phyloP scores from a whole-genome alignment of 2,797 vertebrate species.

The Masticophis lateralis region DNA sequence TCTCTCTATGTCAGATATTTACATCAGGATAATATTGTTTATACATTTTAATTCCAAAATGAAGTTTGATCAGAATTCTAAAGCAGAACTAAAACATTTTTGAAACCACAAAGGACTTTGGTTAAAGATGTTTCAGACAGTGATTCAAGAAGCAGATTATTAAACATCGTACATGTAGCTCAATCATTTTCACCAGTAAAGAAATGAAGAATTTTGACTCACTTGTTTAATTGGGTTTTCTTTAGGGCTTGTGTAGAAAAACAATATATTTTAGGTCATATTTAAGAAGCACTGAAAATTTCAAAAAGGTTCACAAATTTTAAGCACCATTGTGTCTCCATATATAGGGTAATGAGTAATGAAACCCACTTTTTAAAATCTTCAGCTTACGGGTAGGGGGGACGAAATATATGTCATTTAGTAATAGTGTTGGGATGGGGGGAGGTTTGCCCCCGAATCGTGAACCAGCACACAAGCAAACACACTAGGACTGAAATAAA shows the following conservation, averaged over 20 bases:
- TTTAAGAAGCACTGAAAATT: neutral
- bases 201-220: neutral
- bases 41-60: constrained; percentile 49
- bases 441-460: too few species aligned
- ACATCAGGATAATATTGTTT: constrained; percentile 35
- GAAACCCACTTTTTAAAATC: constrained; percentile 95
- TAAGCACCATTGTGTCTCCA: constrained; percentile 80
- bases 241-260: neutral
- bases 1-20: constrained; percentile 41
- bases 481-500: too few species aligned
- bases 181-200: neutral
- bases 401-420: constrained; percentile 38
- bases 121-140: constrained; percentile 40
- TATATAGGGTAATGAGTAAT: constrained; percentile 95
- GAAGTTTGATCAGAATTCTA: constrained; percentile 44
- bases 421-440: neutral
- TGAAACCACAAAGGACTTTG: constrained; percentile 42
- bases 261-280: neutral
- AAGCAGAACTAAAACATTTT: constrained; percentile 32
- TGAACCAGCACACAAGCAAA: too few species aligned
- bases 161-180: constrained; percentile 30
- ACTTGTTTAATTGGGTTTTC: neutral
- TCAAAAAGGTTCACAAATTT: neutral
- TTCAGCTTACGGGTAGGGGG: constrained; percentile 78
- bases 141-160: constrained; percentile 55